Conservation (phyloP, 1,140 invertebrate species). For the Drosophila baimaii region DNA sequence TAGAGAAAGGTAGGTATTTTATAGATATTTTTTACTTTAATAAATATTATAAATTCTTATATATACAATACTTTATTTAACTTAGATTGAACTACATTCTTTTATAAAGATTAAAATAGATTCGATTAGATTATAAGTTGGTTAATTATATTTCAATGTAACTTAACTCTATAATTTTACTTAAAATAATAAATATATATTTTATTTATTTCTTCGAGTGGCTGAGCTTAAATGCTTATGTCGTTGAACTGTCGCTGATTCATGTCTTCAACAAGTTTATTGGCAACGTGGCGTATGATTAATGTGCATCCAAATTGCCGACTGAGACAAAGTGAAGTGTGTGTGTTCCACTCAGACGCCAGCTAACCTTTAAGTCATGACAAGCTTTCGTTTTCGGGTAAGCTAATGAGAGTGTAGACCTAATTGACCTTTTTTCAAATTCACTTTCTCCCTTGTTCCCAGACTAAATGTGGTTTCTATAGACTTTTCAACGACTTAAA, state of each 20-base stretch:
- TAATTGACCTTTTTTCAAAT: conserved; percentile 6
- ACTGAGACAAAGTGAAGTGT: conserved; percentile 25
- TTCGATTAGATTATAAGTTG: neutral
- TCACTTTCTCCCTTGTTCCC: neutral
- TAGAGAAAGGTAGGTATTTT: no score
- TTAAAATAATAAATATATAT: neutral
- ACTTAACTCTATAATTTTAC: no score
- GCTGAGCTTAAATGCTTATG: conserved; percentile 10
- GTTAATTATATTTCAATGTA: neutral
- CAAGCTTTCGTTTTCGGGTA: neutral
- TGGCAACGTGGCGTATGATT: conserved; percentile 63
- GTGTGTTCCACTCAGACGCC: conserved; percentile 19
- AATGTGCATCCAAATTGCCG: conserved; percentile 48
- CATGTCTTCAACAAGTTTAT: conserved; percentile 32
- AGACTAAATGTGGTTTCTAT: neutral
- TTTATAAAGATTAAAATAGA: neutral
- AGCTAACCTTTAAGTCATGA: conserved; percentile 14
- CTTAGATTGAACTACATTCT: neutral
- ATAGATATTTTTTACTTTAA: no score
- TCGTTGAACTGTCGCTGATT: conserved; percentile 55
- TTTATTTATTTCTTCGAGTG: neutral
- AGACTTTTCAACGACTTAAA: neutral
- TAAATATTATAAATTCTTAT: no score
- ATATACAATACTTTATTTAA: no score
- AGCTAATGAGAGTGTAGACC: neutral